phyloP scores from a whole-genome alignment of 2,888 invertebrate species.

The Brassicogethes aeneus region DNA sequence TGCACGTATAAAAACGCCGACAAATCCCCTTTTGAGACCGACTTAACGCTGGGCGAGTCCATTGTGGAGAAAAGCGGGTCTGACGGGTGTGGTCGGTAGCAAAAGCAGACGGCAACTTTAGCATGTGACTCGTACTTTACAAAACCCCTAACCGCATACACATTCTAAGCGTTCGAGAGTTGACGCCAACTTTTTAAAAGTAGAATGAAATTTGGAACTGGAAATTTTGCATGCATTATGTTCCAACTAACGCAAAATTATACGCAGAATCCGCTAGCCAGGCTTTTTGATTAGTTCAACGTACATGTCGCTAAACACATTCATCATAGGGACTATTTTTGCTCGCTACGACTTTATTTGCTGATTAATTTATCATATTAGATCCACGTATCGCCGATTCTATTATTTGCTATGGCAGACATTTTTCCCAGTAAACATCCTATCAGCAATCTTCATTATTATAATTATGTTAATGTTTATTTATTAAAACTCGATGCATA shows the following conservation, averaged over 20 bases:
- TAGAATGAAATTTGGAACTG: conserved; percentile 15
- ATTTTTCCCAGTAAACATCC: too few species aligned
- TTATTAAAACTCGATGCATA: too few species aligned
- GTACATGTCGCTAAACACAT: conserved; percentile 17
- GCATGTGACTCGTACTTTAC: conserved; percentile 16
- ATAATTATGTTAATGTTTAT: too few species aligned
- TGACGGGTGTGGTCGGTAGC: conserved; percentile 30
- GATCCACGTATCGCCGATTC: too few species aligned
- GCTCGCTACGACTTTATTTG: conserved; percentile 25
- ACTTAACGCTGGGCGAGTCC: conserved; percentile 32
- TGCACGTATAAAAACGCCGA: not conserved
- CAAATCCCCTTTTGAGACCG: too few species aligned
- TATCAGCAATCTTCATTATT: too few species aligned
- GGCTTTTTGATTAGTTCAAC: conserved; percentile 30
- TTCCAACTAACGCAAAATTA: conserved; percentile 19
- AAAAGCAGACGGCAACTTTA: conserved; percentile 13
- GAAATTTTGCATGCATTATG: conserved; percentile 23
- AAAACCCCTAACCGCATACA: conserved; percentile 3
- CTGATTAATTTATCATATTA: conserved; percentile 21
- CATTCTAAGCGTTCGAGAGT: conserved; percentile 21
- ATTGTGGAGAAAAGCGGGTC: conserved; percentile 25
- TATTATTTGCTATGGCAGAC: too few species aligned
- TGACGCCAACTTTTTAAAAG: conserved; percentile 23
- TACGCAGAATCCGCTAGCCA: conserved; percentile 31
- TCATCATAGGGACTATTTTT: conserved; percentile 23